Conservation (phyloP, 2,888 invertebrate species). For the Oligia fasciuncula region DNA sequence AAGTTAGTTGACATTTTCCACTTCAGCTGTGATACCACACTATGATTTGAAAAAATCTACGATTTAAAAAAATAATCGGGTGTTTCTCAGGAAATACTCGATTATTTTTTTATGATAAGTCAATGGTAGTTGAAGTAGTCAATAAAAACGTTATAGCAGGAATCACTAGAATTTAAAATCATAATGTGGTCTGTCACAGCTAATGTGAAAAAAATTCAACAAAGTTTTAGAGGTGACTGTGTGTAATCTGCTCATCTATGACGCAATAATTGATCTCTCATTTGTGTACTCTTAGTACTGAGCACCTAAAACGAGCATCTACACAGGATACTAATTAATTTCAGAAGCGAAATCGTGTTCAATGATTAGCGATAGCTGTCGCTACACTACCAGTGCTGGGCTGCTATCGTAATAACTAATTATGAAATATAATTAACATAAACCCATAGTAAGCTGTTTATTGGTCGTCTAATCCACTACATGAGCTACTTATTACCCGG, state of each 20-base stretch:
- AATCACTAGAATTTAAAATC: not conserved
- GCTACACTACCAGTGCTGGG: not conserved
- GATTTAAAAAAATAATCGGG: not conserved
- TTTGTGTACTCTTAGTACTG: not conserved
- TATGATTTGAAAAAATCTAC: too few species aligned
- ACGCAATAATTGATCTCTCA: not conserved
- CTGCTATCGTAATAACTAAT: constrained; percentile 27
- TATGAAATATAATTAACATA: constrained; percentile 35
- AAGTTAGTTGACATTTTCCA: not conserved
- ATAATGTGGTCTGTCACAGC: too few species aligned
- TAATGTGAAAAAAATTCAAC: not conserved
- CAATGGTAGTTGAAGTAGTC: too few species aligned
- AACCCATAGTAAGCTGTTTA: constrained; percentile 21
- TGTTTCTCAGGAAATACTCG: not conserved
- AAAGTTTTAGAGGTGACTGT: not conserved
- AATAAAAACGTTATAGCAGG: too few species aligned
- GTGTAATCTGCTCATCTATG: not conserved
- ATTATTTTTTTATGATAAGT: not conserved
- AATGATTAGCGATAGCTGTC: constrained; percentile 29
- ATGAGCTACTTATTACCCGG: constrained; percentile 42
- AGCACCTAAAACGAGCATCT: not conserved
- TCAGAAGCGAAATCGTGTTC: constrained; percentile 9
- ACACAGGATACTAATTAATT: not conserved
- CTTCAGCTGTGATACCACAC: not conserved
- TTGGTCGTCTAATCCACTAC: constrained; percentile 6